Evolutionary conservation across 2,888 invertebrate genomes (phyloP), one percentile per base, ranked within the genome.

Genomic region (Caprella mutica): DNA sequence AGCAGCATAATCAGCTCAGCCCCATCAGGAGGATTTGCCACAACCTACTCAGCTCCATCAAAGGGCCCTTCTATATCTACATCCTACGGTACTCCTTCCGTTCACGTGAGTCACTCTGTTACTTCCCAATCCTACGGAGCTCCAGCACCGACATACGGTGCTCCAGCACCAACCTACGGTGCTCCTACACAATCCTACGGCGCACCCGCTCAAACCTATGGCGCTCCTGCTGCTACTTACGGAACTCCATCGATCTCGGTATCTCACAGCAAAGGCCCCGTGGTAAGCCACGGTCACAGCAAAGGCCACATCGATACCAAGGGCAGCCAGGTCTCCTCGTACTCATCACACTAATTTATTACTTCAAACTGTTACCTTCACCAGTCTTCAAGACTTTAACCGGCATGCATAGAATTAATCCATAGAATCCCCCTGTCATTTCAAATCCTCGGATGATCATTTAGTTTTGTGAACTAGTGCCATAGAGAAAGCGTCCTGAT

Each of bases 321-420:
- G 8, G 48, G 48, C 6, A 29, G 27, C 19, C 30, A 30, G n/a
- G 30, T 48, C 3, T 48, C 48, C 9, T 48, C 48, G 8, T 48
- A 48, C 17, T 48, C 48, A 8, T 48, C 48, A 30, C 48, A 48
- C 30, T 48, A 29, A 17, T 26, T n/a, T n/a, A n/a, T n/a, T n/a
- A n/a, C n/a, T n/a, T n/a, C n/a, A n/a, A n/a, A n/a, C n/a, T n/a
- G n/a, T n/a, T n/a, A n/a, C n/a, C n/a, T n/a, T n/a, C n/a, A n/a
- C n/a, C n/a, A n/a, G n/a, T n/a, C n/a, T n/a, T n/a, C n/a, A n/a
- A n/a, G n/a, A n/a, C n/a, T n/a, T n/a, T n/a, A n/a, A n/a, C n/a
- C n/a, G n/a, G n/a, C n/a, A n/a, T n/a, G n/a, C n/a, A n/a, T n/a
- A n/a, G n/a, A n/a, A n/a, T n/a, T n/a, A n/a, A n/a, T n/a, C n/a